Percentiles rank a stretch among this genome's conserved stretches.
These are phyloP conservation scores for Ruditapes philippinarum DNA, from an alignment of 1,140 invertebrate species.

Conservation along the genomic window DNA sequence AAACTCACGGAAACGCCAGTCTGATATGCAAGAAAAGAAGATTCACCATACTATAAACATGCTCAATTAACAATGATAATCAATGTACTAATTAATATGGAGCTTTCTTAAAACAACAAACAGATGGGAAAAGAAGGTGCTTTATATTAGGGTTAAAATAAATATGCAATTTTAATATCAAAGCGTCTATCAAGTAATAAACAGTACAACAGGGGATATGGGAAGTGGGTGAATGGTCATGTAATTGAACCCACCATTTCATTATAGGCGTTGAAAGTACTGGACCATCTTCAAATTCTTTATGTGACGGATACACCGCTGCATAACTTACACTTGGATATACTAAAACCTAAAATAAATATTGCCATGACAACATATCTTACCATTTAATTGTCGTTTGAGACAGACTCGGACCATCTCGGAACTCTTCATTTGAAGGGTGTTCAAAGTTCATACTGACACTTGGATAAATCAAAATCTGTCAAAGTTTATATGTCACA, in stretches of 20 bases:
- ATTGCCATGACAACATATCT: not conserved
- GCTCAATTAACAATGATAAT: no score
- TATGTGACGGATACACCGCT: not conserved
- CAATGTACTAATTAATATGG: no score
- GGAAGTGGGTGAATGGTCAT: no score
- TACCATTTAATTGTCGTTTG: constrained; percentile 64
- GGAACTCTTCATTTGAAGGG: constrained; percentile 69
- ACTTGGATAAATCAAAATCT: constrained; percentile 78
- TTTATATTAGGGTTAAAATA: no score
- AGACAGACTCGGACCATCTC: constrained; percentile 50
- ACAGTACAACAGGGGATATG: no score
- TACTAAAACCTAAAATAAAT: constrained; percentile 54
- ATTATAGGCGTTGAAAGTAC: not conserved
- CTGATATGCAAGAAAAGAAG: no score
- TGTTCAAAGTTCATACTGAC: constrained; percentile 71
- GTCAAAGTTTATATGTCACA: constrained; percentile 1
- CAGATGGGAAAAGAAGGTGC: no score
- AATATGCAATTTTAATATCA: no score
- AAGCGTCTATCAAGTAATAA: no score
- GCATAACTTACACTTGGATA: constrained; percentile 47
- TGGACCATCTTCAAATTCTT: constrained; percentile 49
- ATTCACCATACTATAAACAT: no score
- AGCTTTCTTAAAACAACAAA: no score
- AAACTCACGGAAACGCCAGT: no score
- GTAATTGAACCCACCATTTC: constrained; percentile 8